Evolutionary conservation across 2,113 vertebrate species (phyloP).

Genomic region (Paracanthobrama guichenoti): DNA sequence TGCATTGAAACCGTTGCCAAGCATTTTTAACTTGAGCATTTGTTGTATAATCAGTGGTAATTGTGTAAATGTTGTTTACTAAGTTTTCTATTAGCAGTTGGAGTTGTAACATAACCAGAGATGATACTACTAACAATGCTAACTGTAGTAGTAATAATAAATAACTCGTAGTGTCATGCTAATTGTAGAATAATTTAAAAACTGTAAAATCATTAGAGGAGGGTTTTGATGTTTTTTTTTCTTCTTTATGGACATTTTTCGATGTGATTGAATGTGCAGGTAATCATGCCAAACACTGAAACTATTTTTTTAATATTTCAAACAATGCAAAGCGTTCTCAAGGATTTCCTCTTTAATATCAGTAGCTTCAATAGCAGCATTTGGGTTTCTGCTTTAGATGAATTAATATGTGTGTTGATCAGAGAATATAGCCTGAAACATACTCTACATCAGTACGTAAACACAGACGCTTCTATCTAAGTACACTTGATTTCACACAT

Average conservation of each 20-base stretch:
- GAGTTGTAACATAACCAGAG: constrained; percentile 4
- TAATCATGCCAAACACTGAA: constrained; percentile 10
- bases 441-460: background rate
- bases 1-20: background rate
- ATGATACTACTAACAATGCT: background rate
- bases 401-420: background rate
- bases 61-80: constrained; percentile 17
- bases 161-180: background rate
- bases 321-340: constrained; percentile 1
- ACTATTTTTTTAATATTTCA: background rate
- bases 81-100: background rate
- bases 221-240: background rate
- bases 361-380: background rate
- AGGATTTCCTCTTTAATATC: background rate
- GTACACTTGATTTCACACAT: background rate
- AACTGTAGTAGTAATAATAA: background rate
- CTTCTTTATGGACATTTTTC: background rate
- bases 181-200: background rate
- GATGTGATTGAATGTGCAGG: background rate
- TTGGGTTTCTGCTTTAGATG: background rate
- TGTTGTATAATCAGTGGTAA: background rate
- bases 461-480: background rate
- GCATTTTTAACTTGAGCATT: background rate
- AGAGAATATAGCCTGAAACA: background rate
- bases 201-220: constrained; percentile 6